phyloP scores from a whole-genome alignment of 2,113 vertebrate genomes.

The Tragelaphus imberbis region DNA sequence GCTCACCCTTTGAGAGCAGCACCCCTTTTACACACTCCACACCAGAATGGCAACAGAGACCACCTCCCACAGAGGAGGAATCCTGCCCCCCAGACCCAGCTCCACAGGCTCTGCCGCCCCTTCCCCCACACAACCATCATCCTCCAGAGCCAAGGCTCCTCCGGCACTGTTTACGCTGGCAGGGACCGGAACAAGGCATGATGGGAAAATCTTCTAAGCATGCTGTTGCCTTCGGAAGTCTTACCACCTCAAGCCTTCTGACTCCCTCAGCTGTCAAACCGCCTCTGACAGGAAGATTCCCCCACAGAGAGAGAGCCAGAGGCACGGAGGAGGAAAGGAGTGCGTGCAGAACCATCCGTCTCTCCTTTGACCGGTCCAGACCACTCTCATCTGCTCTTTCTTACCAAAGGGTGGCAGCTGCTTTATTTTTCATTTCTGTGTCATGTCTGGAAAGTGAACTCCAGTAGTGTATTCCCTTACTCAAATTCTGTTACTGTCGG shows the following conservation, averaged over 20 bases:
- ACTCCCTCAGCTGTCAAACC: neutral
- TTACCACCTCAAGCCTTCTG: neutral
- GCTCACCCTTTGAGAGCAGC: neutral
- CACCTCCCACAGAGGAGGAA: neutral
- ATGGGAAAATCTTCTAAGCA: rapidly evolving
- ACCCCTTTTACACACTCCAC: no score
- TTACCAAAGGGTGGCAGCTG: neutral
- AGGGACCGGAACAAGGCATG: neutral
- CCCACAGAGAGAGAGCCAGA: neutral
- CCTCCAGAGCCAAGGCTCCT: neutral
- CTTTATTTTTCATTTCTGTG: neutral
- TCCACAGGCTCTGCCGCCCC: neutral
- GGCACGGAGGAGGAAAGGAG: no score
- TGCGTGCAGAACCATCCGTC: rapidly evolving
- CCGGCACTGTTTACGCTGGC: neutral
- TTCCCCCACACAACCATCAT: no score
- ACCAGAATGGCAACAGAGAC: neutral
- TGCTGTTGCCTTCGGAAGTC: neutral
- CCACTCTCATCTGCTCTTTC: neutral
- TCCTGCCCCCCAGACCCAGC: neutral
- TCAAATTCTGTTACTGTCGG: no score
- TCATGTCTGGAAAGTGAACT: neutral
- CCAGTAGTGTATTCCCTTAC: no score
- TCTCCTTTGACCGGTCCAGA: neutral
- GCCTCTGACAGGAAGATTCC: neutral